Conservation (phyloP, 2,888 invertebrate genomes). For the Unio delphinus region DNA sequence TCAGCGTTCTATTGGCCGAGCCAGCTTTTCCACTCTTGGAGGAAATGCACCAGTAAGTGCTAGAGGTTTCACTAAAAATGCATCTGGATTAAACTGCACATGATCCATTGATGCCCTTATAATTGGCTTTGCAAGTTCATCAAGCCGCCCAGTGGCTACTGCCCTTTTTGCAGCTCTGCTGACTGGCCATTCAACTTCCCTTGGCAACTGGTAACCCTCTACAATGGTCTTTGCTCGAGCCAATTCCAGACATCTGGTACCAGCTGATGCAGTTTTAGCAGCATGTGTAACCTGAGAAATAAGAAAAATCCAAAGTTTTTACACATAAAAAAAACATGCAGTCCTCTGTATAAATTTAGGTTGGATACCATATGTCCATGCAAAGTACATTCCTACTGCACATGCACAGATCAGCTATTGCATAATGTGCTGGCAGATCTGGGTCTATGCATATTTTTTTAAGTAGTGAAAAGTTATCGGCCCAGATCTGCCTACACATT, state of each 20-base stretch:
- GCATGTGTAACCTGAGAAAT: slow-evolving; percentile 46
- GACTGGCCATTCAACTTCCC: slow-evolving; percentile 57
- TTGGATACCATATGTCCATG: too few species aligned
- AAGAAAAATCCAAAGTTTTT: neutral
- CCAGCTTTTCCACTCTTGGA: slow-evolving; percentile 52
- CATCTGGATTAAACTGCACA: slow-evolving; percentile 67
- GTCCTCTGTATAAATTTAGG: neutral
- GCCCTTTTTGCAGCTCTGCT: slow-evolving; percentile 55
- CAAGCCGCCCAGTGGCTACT: slow-evolving; percentile 39
- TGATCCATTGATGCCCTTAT: slow-evolving; percentile 66
- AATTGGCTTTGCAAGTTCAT: slow-evolving; percentile 56
- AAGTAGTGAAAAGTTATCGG: too few species aligned
- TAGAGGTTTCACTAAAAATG: slow-evolving; percentile 60
- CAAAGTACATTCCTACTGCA: too few species aligned
- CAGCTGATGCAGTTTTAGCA: slow-evolving; percentile 58
- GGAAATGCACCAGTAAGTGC: slow-evolving; percentile 62
- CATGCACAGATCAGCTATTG: too few species aligned
- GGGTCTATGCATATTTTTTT: too few species aligned
- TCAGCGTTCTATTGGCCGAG: slow-evolving; percentile 59
- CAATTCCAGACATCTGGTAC: slow-evolving; percentile 54
- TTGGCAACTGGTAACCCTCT: slow-evolving; percentile 57
- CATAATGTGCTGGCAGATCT: too few species aligned
- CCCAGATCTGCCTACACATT: too few species aligned
- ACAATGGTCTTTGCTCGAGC: slow-evolving; percentile 55
- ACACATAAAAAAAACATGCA: neutral